These are phyloP conservation scores for Papilio machaon DNA, from an alignment of 1,140 invertebrate genomes.

Conservation along the genomic window DNA sequence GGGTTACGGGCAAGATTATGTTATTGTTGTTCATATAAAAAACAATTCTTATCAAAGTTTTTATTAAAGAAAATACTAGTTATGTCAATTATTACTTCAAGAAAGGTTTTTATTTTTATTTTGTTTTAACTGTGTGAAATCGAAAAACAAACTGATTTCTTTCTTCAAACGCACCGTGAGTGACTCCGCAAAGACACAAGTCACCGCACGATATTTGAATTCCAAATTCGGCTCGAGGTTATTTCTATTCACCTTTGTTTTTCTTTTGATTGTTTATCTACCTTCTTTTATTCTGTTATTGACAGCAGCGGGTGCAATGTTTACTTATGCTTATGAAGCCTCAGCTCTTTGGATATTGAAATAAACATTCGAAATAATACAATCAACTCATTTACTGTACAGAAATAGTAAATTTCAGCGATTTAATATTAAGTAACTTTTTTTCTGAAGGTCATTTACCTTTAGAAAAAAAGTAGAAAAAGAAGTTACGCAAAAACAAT, in stretches of 20 bases:
- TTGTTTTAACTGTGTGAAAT: background rate
- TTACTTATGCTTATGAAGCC: conserved; percentile 71
- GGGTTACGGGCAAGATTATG: no score
- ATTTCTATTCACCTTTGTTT: conserved; percentile 79
- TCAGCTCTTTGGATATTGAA: conserved; percentile 8
- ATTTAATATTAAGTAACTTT: no score
- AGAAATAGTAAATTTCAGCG: background rate
- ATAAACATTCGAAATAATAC: background rate
- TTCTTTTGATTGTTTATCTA: conserved; percentile 79
- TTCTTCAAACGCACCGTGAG: conserved; percentile 36
- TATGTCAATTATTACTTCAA: no score
- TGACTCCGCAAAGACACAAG: conserved; percentile 53
- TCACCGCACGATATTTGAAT: conserved; percentile 81
- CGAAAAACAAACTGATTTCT: conserved; percentile 39
- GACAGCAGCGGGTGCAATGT: conserved; percentile 62
- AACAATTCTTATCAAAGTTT: no score
- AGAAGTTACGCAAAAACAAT: background rate
- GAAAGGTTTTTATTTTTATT: no score
- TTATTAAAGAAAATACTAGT: no score
- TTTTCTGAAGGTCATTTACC: no score
- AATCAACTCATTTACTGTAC: background rate
- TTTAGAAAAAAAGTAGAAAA: no score
- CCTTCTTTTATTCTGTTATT: conserved; percentile 76
- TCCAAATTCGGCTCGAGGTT: conserved; percentile 77
- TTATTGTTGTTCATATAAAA: no score